Conservation (phyloP, 92 coral and sea anemone species). For the Nematostella vectensis region DNA sequence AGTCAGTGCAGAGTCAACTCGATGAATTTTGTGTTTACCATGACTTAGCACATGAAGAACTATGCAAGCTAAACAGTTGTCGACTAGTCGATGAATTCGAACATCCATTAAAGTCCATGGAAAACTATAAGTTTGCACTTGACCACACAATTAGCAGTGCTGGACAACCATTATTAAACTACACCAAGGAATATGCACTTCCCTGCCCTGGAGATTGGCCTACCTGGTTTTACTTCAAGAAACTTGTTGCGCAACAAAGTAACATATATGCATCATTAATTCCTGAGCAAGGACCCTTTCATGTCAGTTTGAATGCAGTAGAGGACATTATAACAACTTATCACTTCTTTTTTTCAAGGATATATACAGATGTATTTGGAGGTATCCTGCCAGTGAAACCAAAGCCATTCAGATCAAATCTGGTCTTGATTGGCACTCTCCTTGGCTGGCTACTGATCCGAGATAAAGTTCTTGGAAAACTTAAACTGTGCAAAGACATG, state of each 20-base stretch:
- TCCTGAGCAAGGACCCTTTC: conserved; percentile 60
- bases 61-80: conserved; percentile 25
- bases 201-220: conserved; percentile 60
- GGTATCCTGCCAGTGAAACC: conserved; percentile 37
- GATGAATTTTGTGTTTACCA: conserved; percentile 11
- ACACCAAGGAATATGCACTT: conserved; percentile 13
- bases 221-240: conserved; percentile 45
- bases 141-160: conserved; percentile 4
- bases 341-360: conserved; percentile 20
- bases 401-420: conserved; percentile 24
- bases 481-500: conserved; percentile 43
- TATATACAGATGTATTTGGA: conserved; percentile 35
- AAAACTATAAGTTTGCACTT: conserved; percentile 28
- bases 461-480: conserved; percentile 16
- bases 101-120: conserved; percentile 28
- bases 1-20: neutral
- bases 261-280: conserved; percentile 17
- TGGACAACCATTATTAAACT: conserved; percentile 4
- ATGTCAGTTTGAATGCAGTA: conserved; percentile 36
- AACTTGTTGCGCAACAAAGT: conserved; percentile 29
- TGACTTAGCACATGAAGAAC: conserved; percentile 22
- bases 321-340: conserved; percentile 27
- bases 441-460: conserved; percentile 47
- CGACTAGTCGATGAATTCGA: conserved; percentile 38
- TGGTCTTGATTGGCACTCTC: conserved; percentile 23